Conservation (phyloP, 2,797 vertebrate genomes). For the Melanitta fusca region DNA sequence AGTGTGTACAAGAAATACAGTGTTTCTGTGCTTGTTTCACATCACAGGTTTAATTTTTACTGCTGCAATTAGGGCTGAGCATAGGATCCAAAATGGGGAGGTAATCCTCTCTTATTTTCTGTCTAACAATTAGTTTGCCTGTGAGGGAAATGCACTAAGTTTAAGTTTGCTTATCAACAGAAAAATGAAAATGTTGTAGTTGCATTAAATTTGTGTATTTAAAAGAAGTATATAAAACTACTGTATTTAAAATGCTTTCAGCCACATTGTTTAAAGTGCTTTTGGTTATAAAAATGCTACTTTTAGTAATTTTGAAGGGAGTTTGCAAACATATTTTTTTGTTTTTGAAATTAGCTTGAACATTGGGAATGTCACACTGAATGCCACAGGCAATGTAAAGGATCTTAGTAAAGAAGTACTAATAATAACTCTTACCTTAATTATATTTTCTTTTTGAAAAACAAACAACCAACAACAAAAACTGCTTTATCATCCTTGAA, state of each 20-base stretch:
- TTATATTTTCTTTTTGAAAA: slow-evolving; percentile 49
- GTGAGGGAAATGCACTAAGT: background rate
- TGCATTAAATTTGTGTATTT: background rate
- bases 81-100: background rate
- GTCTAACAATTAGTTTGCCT: background rate
- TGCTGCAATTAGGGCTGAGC: background rate
- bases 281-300: slow-evolving; percentile 66
- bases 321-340: slow-evolving; percentile 55
- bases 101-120: background rate
- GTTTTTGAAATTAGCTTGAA: slow-evolving; percentile 54
- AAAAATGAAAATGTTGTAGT: background rate
- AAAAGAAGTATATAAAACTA: background rate
- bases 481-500: slow-evolving; percentile 72
- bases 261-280: slow-evolving; percentile 53
- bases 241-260: background rate
- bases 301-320: slow-evolving; percentile 64
- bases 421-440: slow-evolving; percentile 67
- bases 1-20: background rate
- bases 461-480: background rate
- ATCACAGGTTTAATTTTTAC: background rate
- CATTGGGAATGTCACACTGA: slow-evolving; percentile 29
- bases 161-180: background rate
- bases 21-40: background rate
- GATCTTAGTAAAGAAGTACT: slow-evolving; percentile 48
- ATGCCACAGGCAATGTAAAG: slow-evolving; percentile 12